Conservation (phyloP, 2,888 invertebrate species). For the Petrophora chlorosata region DNA sequence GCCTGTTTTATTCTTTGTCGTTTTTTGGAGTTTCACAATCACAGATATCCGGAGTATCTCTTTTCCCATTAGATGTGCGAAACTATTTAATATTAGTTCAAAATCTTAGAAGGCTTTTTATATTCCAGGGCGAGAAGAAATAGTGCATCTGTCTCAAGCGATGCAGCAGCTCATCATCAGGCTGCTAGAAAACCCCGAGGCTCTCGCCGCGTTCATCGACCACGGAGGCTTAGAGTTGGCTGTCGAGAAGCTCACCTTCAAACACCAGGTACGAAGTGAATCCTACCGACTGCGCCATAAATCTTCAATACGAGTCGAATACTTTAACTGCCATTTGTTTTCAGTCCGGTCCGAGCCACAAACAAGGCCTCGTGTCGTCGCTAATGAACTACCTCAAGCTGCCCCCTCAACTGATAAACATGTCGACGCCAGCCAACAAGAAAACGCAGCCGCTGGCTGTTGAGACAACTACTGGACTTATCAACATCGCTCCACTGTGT, state of each 20-base stretch:
- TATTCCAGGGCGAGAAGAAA: conserved; percentile 56
- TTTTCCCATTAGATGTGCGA: neutral
- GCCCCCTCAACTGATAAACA: conserved; percentile 77
- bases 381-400: conserved; percentile 86
- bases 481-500: conserved; percentile 96
- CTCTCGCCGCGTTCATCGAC: conserved; percentile 89
- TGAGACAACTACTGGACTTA: conserved; percentile 89
- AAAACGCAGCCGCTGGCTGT: conserved; percentile 76
- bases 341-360: conserved; percentile 86
- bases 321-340: too few relatives aligned
- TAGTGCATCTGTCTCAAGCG: conserved; percentile 89
- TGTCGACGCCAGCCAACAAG: conserved; percentile 78
- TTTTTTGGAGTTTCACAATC: too few relatives aligned
- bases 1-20: too few relatives aligned
- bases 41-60: too few relatives aligned
- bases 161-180: conserved; percentile 92
- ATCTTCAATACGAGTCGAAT: too few relatives aligned
- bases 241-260: conserved; percentile 90
- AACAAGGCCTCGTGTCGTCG: conserved; percentile 87
- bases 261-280: conserved; percentile 81
- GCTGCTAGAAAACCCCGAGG: conserved; percentile 90
- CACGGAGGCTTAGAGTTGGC: conserved; percentile 90
- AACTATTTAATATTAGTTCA: too few relatives aligned
- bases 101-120: too few relatives aligned
- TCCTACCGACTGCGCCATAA: conserved; percentile 1